Evolutionary conservation across 2,113 vertebrate species (phyloP), one percentile per base, ranked within the genome.

Genomic region (Leptosomus discolor): DNA sequence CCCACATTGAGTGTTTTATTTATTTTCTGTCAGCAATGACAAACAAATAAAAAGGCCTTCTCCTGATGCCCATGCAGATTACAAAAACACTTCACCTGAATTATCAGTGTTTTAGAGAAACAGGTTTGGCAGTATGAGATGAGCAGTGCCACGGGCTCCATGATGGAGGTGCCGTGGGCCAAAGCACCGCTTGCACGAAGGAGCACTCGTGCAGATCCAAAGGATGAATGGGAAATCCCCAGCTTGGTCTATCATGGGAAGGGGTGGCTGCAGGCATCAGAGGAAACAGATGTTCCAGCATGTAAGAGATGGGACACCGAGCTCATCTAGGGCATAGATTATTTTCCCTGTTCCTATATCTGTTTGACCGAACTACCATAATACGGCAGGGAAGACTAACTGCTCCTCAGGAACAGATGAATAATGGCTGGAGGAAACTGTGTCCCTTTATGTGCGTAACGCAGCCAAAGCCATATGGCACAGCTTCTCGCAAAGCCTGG

Each of bases 81-180:
- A 60, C 17, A 67, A 32, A 92, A 81, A 13, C 0, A 2, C 26
- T 82, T 88, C 67, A 53, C 53, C 39, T 65, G 57, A 45, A 36
- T 39, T 34, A 65, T 12, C 70, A 58, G 48, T 8, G 30, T 61
- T 95, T 86, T 76, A 78, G 56, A 86, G 81, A 78, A 84, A 86
- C 0, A 0, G 9, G 27, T n/a, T 86, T 3, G 6, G 69, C 2
- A 8, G n/a, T 21, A 56, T 17, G 51, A 46, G 37, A 61, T 2
- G 8, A 75, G 58, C 30, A 30, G 48, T 1, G 18, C 29, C 60
- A 36, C 0, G 1, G 46, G 60, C 18, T 56, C 87, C 0, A 1
- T 11, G 45, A 58, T 0, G 1, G 86, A 87, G 29, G 30, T 46
- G 29, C 45, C 0, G 0, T 6, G 51, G 74, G 41, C 9, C 48